These are phyloP conservation scores for Cyclina sinensis DNA, from an alignment of 1,140 invertebrate genomes.

Conservation along the genomic window DNA sequence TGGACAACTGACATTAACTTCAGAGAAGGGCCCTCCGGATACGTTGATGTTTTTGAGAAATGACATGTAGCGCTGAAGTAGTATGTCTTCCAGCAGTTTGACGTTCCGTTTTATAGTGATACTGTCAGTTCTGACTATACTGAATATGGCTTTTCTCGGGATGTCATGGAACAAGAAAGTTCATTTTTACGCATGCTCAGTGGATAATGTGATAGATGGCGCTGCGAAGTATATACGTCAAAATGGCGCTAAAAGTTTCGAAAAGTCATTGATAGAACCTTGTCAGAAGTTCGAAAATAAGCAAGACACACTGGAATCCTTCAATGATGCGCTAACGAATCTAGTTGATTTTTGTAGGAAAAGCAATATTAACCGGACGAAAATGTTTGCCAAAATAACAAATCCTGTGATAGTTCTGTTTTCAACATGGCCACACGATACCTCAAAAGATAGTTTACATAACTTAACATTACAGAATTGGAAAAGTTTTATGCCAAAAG, in stretches of 20 bases:
- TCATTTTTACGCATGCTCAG: not conserved
- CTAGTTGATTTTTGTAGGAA: not conserved
- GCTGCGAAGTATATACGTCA: slow-evolving; percentile 28
- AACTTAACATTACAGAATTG: slow-evolving; percentile 67
- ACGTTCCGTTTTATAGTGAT: slow-evolving; percentile 50
- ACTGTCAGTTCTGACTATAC: slow-evolving; percentile 38
- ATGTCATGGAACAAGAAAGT: slow-evolving; percentile 19
- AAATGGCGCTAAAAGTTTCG: slow-evolving; percentile 14
- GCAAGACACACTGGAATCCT: not conserved
- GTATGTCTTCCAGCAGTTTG: slow-evolving; percentile 35
- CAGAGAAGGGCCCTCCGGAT: not conserved
- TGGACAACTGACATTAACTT: too few species aligned
- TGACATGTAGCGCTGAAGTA: not conserved
- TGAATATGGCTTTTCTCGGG: slow-evolving; percentile 61
- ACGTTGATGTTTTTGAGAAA: not conserved
- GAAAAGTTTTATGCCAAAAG: slow-evolving; percentile 40
- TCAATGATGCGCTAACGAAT: not conserved
- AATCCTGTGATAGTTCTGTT: slow-evolving; percentile 57
- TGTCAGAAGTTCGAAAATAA: slow-evolving; percentile 14
- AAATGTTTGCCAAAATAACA: not conserved
- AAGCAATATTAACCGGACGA: not conserved
- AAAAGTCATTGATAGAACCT: not conserved
- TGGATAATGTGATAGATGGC: slow-evolving; percentile 54
- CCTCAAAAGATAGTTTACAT: slow-evolving; percentile 44
- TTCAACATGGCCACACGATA: slow-evolving; percentile 43